phyloP scores from a whole-genome alignment of 2,113 vertebrate genomes.

The Carassius gibelio region DNA sequence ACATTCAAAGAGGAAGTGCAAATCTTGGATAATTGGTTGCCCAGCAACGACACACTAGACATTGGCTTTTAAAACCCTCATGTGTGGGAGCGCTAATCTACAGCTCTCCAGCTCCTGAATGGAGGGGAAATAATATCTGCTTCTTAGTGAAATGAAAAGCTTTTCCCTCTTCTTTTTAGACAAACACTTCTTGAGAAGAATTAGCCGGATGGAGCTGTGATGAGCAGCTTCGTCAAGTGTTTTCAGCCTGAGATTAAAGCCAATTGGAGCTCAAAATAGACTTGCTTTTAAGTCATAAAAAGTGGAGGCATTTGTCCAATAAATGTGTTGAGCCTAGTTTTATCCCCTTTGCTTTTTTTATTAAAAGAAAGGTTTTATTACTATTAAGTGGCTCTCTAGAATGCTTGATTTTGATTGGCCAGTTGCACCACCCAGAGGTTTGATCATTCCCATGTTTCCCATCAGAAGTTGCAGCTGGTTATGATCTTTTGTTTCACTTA shows the following conservation, averaged over 20 bases:
- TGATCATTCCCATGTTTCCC: background rate
- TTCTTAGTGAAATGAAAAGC: conserved; percentile 45
- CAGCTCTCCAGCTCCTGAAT: conserved; percentile 24
- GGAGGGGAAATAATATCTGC: conserved; percentile 25
- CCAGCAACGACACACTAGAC: conserved; percentile 48
- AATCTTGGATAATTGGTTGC: conserved; percentile 56
- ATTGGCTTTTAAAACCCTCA: conserved; percentile 40
- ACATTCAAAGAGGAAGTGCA: conserved; percentile 52
- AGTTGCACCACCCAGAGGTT: background rate
- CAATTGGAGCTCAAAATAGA: conserved; percentile 42
- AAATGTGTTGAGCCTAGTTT: conserved; percentile 4
- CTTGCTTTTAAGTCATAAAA: conserved; percentile 41
- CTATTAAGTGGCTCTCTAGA: background rate
- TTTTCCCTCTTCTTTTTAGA: conserved; percentile 8
- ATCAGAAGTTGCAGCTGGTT: too few relatives aligned
- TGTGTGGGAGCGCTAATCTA: conserved; percentile 52
- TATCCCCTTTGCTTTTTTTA: background rate
- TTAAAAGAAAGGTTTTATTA: background rate
- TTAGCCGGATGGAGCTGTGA: conserved; percentile 29
- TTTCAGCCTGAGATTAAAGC: conserved; percentile 42
- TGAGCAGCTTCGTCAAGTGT: conserved; percentile 19
- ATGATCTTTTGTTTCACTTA: too few relatives aligned
- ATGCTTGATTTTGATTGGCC: background rate
- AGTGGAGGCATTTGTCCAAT: conserved; percentile 26
- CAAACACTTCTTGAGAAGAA: conserved; percentile 38